Evolutionary conservation across 2,888 invertebrate genomes (phyloP), one percentile per base, ranked within the genome.

Genomic region (Lasioglossum lativentre): DNA sequence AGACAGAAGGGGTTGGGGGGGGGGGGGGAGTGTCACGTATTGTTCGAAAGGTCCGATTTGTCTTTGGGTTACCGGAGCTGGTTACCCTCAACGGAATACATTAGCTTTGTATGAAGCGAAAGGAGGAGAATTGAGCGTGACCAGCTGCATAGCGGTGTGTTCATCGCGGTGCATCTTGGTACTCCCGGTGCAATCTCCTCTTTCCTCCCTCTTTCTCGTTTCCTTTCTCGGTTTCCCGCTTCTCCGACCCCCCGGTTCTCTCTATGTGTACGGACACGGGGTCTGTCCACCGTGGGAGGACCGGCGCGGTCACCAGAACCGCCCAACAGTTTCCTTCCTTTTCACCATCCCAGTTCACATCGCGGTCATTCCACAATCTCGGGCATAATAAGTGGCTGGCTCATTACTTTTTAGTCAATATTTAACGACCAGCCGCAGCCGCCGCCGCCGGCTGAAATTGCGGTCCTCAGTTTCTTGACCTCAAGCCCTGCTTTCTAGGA

Each of bases 11-110:
- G 34, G 34, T 16, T 4, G 45, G 16, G 16, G 78, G 5, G 0
- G 27, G 76, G 74, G 52, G 75, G 27, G 73, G 74, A n/a, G n/a
- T n/a, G 30, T 70, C 27, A 74, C 75, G 78, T 85, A 68, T 93
- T 93, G 93, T 93, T 93, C 93, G 93, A 90, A 91, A 90, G 87
- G 80, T 81, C 78, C 75, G 74, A 88, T 85, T 87, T 89, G 91
- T 93, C 92, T 93, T 93, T 90, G 88, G 91, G 87, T 88, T 90
- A 91, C 82, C 75, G 79, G 88, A 89, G 84, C 84, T 72, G 89
- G 87, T 86, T 86, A 87, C 86, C 88, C 91, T 93, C 92, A 93
- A 93, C 93, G 83, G 93, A 93, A 93, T 93, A 91, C 93, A 93
- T 93, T 91, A 93, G 88, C 88, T 80, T 82, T 84, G 82, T 78